These are phyloP conservation scores for Magallana ariakensis DNA, from an alignment of 1,140 invertebrate species.

Conservation along the genomic window DNA sequence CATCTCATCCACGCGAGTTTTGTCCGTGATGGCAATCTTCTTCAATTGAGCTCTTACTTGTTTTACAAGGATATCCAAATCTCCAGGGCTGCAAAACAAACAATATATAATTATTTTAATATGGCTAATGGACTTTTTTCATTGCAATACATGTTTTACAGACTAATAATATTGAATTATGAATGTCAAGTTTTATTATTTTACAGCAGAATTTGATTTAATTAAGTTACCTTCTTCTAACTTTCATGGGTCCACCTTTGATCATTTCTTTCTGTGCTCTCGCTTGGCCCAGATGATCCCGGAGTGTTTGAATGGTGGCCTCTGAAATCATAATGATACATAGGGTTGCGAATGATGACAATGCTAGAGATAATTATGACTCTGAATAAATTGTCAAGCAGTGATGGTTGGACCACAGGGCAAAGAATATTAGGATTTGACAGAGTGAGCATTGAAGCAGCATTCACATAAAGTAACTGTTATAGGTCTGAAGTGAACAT, in stretches of 20 bases:
- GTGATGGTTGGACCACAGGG: background rate
- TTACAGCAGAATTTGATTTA: too few species aligned
- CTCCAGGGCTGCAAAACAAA: constrained; percentile 68
- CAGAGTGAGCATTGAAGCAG: too few species aligned
- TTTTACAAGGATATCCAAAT: constrained; percentile 70
- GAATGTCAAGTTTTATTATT: too few species aligned
- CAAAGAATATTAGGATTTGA: background rate
- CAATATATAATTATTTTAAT: background rate
- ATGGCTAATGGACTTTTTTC: background rate
- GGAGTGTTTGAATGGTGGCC: constrained; percentile 68
- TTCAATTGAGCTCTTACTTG: constrained; percentile 78
- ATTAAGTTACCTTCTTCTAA: constrained; percentile 69
- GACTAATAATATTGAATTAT: too few species aligned
- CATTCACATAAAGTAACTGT: too few species aligned
- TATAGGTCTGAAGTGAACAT: background rate
- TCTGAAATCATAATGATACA: constrained; percentile 52
- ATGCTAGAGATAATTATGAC: too few species aligned
- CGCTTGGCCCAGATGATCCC: constrained; percentile 61
- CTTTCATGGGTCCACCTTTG: constrained; percentile 75
- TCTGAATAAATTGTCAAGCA: background rate
- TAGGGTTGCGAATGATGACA: too few species aligned
- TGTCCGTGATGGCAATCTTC: constrained; percentile 79
- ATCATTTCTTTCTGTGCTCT: constrained; percentile 60
- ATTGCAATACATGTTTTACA: background rate
- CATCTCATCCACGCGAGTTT: constrained; percentile 77